A percentile compares a stretch with the other conserved stretches of the same genome.
Evolutionary conservation across 1,140 invertebrate genomes (phyloP).

Genomic region (Philotrypesis tridentata): DNA sequence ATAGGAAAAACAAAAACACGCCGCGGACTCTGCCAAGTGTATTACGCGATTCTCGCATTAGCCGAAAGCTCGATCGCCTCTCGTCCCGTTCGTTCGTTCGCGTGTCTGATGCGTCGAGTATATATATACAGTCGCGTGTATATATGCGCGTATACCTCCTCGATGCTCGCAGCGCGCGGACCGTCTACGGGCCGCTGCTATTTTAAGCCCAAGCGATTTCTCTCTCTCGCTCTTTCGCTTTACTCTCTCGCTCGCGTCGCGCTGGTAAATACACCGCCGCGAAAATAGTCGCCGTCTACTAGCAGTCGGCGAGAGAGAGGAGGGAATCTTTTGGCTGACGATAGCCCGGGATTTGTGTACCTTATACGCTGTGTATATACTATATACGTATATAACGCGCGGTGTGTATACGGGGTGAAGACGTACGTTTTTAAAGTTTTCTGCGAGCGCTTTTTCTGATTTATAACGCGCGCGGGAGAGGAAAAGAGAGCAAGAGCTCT

Average conservation of each 20-base stretch:
- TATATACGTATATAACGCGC: background rate
- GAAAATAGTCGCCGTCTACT: conserved; percentile 36
- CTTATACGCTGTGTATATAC: too few relatives aligned
- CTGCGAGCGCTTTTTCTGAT: background rate
- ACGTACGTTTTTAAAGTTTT: background rate
- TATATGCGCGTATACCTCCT: background rate
- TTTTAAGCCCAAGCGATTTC: conserved; percentile 24
- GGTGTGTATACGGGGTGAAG: background rate
- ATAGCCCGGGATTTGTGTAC: background rate
- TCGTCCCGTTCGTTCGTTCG: background rate
- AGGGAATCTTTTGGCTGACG: conserved; percentile 9
- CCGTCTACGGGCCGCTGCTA: background rate
- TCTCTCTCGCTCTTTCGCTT: background rate
- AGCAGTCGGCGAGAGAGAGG: too few relatives aligned
- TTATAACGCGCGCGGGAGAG: too few relatives aligned
- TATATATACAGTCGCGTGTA: too few relatives aligned
- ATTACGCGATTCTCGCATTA: background rate
- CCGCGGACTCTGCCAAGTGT: background rate
- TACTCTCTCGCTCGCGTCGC: conserved; percentile 1
- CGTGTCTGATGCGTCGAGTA: too few relatives aligned
- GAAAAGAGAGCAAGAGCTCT: too few relatives aligned
- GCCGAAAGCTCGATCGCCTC: conserved; percentile 8
- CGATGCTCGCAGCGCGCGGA: background rate
- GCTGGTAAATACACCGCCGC: conserved; percentile 16
- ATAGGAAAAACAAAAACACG: background rate